A percentile compares a stretch with the other conserved stretches of the same genome.
phyloP scores from a whole-genome alignment of 1,140 invertebrate genomes.

The Scaptomyza hsui region DNA sequence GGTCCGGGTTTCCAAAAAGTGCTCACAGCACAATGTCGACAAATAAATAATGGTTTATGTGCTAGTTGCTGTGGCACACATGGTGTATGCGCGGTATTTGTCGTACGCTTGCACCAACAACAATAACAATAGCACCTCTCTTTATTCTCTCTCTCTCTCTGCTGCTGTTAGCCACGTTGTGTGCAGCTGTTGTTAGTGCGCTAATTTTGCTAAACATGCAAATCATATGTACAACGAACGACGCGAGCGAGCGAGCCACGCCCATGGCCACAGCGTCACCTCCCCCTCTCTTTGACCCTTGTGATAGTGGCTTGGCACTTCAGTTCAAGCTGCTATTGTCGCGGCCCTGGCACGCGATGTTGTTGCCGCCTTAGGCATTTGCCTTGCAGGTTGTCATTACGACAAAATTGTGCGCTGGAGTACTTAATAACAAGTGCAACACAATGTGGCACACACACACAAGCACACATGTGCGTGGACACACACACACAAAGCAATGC shows the following conservation, averaged over 20 bases:
- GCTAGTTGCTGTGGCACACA: conserved; percentile 35
- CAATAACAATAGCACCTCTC: conserved; percentile 26
- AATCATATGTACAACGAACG: conserved; percentile 66
- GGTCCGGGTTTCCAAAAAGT: conserved; percentile 36
- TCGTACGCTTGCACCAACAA: conserved; percentile 49
- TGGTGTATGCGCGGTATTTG: conserved; percentile 74
- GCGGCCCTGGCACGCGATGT: conserved; percentile 75
- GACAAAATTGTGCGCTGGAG: conserved; percentile 77
- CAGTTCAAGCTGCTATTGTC: conserved; percentile 75
- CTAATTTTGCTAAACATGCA: conserved; percentile 80
- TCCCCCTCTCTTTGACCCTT: not conserved
- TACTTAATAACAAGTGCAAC: conserved; percentile 80
- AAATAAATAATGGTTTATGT: conserved; percentile 78
- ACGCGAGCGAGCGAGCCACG: conserved; percentile 24
- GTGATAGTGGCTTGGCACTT: conserved; percentile 36
- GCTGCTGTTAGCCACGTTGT: conserved; percentile 1
- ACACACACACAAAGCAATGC: conserved; percentile 12
- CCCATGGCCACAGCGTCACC: not conserved
- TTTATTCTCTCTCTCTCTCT: not conserved
- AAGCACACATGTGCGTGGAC: not conserved
- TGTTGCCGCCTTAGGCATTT: conserved; percentile 72
- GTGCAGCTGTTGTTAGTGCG: conserved; percentile 78
- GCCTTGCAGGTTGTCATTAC: conserved; percentile 79
- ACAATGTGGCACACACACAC: conserved; percentile 61
- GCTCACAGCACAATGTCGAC: conserved; percentile 44